phyloP scores from a whole-genome alignment of 2,797 vertebrate species.

The Tympanoctomys barrerae region DNA sequence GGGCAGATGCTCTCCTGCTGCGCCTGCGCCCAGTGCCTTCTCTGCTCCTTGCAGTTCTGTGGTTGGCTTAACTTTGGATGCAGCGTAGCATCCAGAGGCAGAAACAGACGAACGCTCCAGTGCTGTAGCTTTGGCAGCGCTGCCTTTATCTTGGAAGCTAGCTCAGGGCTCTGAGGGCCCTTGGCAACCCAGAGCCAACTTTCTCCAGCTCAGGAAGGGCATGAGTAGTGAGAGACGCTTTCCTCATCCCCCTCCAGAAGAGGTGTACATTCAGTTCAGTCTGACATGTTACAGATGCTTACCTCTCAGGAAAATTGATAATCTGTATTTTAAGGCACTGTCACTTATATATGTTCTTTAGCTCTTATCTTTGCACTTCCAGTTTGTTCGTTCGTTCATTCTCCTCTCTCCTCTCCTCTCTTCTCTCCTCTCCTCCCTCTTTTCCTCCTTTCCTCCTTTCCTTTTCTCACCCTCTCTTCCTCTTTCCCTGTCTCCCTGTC shows the following conservation, averaged over 20 bases:
- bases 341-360: background rate
- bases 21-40: background rate
- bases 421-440: too few relatives aligned
- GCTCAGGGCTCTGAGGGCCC: background rate
- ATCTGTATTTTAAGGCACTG: background rate
- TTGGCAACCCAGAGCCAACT: background rate
- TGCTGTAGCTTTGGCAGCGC: background rate
- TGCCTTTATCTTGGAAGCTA: background rate
- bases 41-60: background rate
- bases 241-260: background rate
- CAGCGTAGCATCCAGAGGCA: background rate
- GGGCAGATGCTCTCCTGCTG: background rate
- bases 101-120: background rate
- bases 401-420: accelerated
- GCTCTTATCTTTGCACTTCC: background rate
- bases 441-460: background rate
- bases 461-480: background rate
- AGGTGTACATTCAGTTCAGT: background rate
- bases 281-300: background rate
- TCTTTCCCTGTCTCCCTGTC: background rate
- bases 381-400: background rate
- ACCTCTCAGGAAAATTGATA: background rate
- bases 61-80: background rate
- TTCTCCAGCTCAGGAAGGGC: background rate
- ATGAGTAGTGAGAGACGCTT: background rate